Conservation (phyloP, 2,888 invertebrate genomes). For the Scaptomyza reducta region DNA sequence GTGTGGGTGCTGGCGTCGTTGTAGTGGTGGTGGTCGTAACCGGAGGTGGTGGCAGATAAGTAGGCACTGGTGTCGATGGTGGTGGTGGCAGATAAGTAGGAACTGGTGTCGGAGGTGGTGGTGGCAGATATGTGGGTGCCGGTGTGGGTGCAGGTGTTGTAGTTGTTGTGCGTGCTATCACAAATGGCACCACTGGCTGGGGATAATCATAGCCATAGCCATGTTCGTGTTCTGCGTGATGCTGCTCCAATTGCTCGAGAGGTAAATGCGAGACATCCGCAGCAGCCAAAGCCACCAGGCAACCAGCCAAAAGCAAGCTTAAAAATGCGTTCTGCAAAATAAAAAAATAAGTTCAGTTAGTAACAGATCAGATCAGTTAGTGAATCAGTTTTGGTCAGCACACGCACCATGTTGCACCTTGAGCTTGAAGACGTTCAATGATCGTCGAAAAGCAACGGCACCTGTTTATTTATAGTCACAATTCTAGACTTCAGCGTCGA, state of each 20-base stretch:
- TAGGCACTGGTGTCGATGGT: conserved; percentile 68
- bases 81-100: conserved; percentile 63
- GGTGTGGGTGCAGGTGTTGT: conserved; percentile 55
- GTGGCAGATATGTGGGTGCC: conserved; percentile 58
- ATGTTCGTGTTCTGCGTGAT: conserved; percentile 31
- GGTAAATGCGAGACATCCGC: conserved; percentile 78
- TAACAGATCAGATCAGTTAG: conserved; percentile 4
- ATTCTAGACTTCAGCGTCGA: conserved; percentile 54
- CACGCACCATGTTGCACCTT: conserved; percentile 70
- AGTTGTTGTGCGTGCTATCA: conserved; percentile 48
- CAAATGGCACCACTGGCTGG: conserved; percentile 66
- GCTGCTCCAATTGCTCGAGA: conserved; percentile 38
- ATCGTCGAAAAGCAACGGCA: conserved; percentile 48
- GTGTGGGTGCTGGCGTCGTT: conserved; percentile 54
- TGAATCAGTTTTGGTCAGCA: background rate
- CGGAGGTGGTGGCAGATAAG: conserved; percentile 54
- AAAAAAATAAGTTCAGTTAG: background rate
- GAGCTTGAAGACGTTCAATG: conserved; percentile 68
- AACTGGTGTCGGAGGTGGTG: conserved; percentile 64
- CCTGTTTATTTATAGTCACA: conserved; percentile 75
- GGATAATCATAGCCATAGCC: conserved; percentile 77
- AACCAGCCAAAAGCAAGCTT: conserved; percentile 45
- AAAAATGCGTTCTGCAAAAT: conserved; percentile 61
- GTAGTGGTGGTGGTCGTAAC: conserved; percentile 23
- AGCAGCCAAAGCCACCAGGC: conserved; percentile 55